Percentiles rank a stretch among this genome's conserved stretches.
Evolutionary conservation across 2,113 vertebrate species (phyloP).

Genomic region (Bos indicus): DNA sequence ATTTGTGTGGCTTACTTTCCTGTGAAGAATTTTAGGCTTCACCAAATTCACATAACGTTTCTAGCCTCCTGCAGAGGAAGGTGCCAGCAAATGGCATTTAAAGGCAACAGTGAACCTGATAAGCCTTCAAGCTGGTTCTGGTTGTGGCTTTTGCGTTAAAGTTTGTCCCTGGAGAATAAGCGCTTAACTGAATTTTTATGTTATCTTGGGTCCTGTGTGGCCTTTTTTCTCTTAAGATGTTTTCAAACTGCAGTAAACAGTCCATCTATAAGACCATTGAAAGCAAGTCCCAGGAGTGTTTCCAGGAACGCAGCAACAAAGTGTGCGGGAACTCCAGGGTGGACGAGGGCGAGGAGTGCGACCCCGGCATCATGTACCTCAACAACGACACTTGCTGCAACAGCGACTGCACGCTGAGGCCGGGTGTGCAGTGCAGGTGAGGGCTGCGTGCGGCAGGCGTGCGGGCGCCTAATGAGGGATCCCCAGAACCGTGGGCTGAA

Average conservation of each 20-base stretch:
- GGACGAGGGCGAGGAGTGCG: constrained; percentile 95
- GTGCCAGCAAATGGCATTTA: rapidly evolving
- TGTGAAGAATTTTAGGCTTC: not conserved
- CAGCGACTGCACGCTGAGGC: constrained; percentile 85
- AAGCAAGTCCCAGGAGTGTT: constrained; percentile 90
- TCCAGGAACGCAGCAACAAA: constrained; percentile 93
- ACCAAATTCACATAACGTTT: not conserved
- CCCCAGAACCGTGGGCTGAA: too few relatives aligned
- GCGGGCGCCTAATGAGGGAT: rapidly evolving
- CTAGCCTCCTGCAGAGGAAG: too few relatives aligned
- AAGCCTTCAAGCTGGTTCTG: not conserved
- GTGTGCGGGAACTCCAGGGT: constrained; percentile 98
- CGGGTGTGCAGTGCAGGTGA: constrained; percentile 89
- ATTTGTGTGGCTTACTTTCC: not conserved
- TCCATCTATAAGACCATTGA: constrained; percentile 92
- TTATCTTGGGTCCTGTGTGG: not conserved
- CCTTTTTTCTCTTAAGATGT: constrained; percentile 82
- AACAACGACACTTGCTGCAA: constrained; percentile 91
- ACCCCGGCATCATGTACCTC: constrained; percentile 92
- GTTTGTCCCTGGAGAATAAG: not conserved
- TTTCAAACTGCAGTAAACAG: constrained; percentile 96
- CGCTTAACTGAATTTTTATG: not conserved
- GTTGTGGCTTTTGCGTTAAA: not conserved
- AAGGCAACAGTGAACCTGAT: too few relatives aligned
- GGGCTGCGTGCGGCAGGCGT: rapidly evolving